These are phyloP conservation scores for Peromyscus polionotus DNA, from an alignment of 2,113 vertebrate species.

Conservation along the genomic window DNA sequence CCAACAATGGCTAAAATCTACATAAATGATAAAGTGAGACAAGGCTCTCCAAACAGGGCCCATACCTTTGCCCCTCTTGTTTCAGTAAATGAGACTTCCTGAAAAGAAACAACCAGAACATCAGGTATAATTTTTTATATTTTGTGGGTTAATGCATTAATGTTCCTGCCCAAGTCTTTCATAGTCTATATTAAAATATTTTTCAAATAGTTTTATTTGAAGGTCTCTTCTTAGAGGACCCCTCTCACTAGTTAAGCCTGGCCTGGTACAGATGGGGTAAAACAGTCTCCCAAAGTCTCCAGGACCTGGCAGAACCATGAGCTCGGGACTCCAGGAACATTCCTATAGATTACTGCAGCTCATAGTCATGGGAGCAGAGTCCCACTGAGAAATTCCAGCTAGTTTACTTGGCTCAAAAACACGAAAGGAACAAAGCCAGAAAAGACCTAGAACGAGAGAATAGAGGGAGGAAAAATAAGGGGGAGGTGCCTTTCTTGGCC, in stretches of 20 bases:
- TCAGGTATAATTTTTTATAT: not conserved
- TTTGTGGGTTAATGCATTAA: conserved; percentile 1
- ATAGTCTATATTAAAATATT: conserved; percentile 56
- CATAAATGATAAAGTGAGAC: conserved; percentile 6
- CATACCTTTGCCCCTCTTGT: not conserved
- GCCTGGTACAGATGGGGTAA: not conserved
- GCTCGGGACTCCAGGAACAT: not conserved
- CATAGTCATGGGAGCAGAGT: not conserved
- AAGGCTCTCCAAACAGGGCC: conserved; percentile 13
- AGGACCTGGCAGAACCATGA: not conserved
- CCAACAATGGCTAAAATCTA: conserved; percentile 5
- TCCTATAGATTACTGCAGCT: not conserved
- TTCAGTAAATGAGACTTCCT: conserved; percentile 32
- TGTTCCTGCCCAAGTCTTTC: not conserved
- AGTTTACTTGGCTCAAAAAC: not conserved
- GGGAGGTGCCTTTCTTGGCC: not conserved
- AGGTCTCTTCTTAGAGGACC: not conserved
- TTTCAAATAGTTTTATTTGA: conserved; percentile 47
- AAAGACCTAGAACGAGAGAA: not conserved
- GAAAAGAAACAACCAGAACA: conserved; percentile 53
- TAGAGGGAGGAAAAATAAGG: not conserved
- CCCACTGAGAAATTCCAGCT: conserved; percentile 9
- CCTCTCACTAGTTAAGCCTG: not conserved
- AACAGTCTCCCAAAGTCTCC: not conserved
- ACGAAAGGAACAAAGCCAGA: not conserved